Conservation (phyloP, 2,888 invertebrate genomes). For the Glyphotaelius pellucidus region DNA sequence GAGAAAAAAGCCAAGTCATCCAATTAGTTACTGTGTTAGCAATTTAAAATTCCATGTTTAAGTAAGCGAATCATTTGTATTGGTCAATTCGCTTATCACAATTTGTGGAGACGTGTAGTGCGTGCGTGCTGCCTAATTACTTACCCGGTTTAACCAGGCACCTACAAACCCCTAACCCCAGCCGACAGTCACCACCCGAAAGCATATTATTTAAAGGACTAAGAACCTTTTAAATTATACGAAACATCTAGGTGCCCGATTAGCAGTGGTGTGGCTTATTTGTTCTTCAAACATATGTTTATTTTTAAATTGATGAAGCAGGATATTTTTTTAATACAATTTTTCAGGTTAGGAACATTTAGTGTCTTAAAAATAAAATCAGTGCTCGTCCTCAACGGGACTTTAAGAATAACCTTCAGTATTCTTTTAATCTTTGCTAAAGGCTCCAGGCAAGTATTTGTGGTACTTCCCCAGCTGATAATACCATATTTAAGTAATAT, state of each 20-base stretch:
- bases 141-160: constrained; percentile 12
- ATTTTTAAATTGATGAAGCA: too few species aligned
- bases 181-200: not conserved
- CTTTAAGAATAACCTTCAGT: too few species aligned
- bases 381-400: too few species aligned
- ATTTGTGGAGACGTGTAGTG: constrained; percentile 59
- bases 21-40: constrained; percentile 53
- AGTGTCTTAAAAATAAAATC: too few species aligned
- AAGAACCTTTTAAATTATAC: not conserved
- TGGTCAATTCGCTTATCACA: constrained; percentile 64
- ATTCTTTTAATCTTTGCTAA: too few species aligned
- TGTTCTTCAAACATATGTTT: too few species aligned
- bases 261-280: not conserved
- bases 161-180: not conserved
- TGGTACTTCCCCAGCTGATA: too few species aligned
- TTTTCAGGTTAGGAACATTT: too few species aligned
- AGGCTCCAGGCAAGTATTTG: too few species aligned
- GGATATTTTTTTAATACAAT: too few species aligned
- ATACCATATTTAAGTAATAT: too few species aligned
- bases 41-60: constrained; percentile 53
- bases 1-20: constrained; percentile 55
- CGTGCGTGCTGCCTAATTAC: constrained; percentile 60
- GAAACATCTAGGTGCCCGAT: not conserved
- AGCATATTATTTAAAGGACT: not conserved
- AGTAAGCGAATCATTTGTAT: constrained; percentile 62